These are phyloP conservation scores for Pteropus alecto DNA, from an alignment of 2,113 vertebrate genomes.

Conservation along the genomic window DNA sequence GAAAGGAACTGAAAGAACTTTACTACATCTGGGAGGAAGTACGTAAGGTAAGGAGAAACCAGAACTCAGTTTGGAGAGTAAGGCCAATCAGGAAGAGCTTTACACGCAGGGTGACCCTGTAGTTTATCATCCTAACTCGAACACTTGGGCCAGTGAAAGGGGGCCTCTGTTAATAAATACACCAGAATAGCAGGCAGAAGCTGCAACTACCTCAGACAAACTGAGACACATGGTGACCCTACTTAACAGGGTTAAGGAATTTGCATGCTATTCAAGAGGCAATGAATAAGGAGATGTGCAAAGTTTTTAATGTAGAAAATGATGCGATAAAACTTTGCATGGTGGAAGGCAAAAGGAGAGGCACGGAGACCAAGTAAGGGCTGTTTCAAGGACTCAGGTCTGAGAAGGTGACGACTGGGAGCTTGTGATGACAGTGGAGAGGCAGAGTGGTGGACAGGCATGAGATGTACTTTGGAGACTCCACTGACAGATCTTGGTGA, in stretches of 20 bases:
- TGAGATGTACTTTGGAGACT: not conserved
- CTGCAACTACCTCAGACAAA: not conserved
- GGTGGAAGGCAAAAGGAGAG: not conserved
- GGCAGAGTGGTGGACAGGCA: not conserved
- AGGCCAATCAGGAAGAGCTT: not conserved
- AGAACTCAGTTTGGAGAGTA: not conserved
- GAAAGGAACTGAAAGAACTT: not conserved
- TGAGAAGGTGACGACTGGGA: not conserved
- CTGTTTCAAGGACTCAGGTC: not conserved
- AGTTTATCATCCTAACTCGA: not conserved
- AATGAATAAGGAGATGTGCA: not conserved
- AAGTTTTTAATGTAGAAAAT: not conserved
- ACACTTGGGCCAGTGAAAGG: not conserved
- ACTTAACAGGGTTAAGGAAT: not conserved
- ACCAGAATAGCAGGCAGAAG: not conserved
- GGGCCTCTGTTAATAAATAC: not conserved
- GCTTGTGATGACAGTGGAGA: not conserved
- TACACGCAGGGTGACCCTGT: not conserved
- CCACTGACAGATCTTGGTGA: no score
- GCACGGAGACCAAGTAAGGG: accelerated
- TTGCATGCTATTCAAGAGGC: not conserved
- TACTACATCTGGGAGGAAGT: not conserved
- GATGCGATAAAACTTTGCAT: no score
- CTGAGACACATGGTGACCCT: not conserved
- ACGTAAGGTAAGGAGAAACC: not conserved